phyloP scores from a whole-genome alignment of 2,113 vertebrate species.

The Cairina moschata region DNA sequence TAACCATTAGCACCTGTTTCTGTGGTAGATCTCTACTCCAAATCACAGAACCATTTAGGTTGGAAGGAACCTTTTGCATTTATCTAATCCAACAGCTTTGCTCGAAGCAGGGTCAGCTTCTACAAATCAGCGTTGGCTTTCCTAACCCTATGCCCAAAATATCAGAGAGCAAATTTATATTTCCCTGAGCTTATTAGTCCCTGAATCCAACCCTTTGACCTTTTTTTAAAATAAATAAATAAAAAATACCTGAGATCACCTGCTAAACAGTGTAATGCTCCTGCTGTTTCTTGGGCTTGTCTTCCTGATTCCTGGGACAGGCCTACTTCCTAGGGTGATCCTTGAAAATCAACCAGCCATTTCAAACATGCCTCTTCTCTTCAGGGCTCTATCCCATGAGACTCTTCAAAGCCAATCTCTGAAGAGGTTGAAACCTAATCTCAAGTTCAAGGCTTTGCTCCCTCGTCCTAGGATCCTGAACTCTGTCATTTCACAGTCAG shows the following conservation, averaged over 20 bases:
- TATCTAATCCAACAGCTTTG: background rate
- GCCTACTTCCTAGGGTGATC: background rate
- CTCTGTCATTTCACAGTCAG: background rate
- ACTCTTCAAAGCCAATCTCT: background rate
- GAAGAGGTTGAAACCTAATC: background rate
- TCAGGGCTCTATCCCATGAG: background rate
- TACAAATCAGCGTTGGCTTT: background rate
- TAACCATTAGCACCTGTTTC: background rate
- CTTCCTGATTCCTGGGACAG: background rate
- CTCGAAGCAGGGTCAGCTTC: background rate
- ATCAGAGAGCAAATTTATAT: background rate
- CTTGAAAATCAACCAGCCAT: background rate
- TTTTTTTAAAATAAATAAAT: background rate
- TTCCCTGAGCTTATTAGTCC: background rate
- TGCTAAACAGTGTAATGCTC: background rate
- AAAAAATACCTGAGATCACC: background rate
- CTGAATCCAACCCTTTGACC: background rate
- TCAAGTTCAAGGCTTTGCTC: background rate
- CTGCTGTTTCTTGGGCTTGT: background rate
- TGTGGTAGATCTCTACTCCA: background rate
- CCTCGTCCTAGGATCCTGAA: background rate
- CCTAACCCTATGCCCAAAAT: background rate
- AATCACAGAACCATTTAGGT: background rate
- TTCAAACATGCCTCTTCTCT: background rate
- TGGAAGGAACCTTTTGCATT: background rate